Evolutionary conservation across 92 coral and sea anemone species (phyloP), one percentile per base, ranked within the genome.

Genomic region (Paragorgia papillata): DNA sequence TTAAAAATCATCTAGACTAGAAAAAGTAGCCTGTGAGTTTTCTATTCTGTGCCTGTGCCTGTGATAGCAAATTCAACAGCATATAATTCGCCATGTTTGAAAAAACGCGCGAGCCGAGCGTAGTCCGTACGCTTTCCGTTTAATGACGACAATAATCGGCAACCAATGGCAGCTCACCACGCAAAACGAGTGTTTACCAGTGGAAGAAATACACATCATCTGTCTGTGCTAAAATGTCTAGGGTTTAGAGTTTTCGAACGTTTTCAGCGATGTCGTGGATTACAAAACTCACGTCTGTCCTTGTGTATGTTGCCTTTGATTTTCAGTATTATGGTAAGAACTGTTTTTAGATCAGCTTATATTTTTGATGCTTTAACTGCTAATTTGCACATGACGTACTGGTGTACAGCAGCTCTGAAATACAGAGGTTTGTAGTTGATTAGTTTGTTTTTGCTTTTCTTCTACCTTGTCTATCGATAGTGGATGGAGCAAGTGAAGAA

Each of bases 141-240:
- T 3, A 20, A 70, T 70, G 46, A 67, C 74, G 55, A 67, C 57
- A 46, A 67, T 27, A 20, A 25, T 67, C 43, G 62, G 25, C 29
- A 18, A 57, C 98, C 98, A 94, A 94, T 94, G 83, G 84, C 50
- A 75, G 89, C 87, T 84, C 83, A 94, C 98, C 98, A 94, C 98
- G 98, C 92, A 73, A 66, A 80, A 80, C 48, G 77, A 50, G 14
- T 53, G 53, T 70, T 70, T 70, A 70, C 77, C 77, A 70, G 41
- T 70, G 50, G 77, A 49, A 25, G 34, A 50, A 28, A 70, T 21
- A 50, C 77, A 70, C 77, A 70, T 70, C 77, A 70, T 70, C 55
- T 48, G 37, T 50, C 48, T 46, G 46, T 67, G 31, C 20, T 70
- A 46, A 44, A 33, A 5, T 30, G 17, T 70, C 74, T 18, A 50